Percentiles rank a stretch among this genome's conserved stretches.
phyloP scores from a whole-genome alignment of 1,140 invertebrate genomes.

The Sycophila sp. region DNA sequence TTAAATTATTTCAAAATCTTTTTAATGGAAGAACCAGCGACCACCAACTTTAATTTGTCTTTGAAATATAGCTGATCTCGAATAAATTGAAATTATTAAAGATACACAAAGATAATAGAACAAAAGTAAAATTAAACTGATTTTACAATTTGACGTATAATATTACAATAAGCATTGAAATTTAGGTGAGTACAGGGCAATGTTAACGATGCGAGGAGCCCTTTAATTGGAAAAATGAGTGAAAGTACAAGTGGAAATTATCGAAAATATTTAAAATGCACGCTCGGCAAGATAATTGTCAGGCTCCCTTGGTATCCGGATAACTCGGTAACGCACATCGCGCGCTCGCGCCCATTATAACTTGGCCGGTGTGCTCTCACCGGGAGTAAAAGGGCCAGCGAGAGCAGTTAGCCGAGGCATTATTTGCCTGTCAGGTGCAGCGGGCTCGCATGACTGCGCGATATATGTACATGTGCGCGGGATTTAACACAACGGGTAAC shows the following conservation, averaged over 20 bases:
- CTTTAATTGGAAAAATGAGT: not conserved
- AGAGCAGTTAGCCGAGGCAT: slow-evolving; percentile 6
- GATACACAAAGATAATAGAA: too few species aligned
- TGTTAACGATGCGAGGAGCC: not conserved
- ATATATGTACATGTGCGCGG: not conserved
- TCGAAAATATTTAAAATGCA: not conserved
- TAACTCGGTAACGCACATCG: not conserved
- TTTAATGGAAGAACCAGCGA: too few species aligned
- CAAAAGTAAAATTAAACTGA: too few species aligned
- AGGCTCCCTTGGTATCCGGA: not conserved
- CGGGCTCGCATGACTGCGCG: not conserved
- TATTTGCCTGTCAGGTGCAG: slow-evolving; percentile 11
- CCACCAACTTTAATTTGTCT: too few species aligned
- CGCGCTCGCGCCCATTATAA: not conserved
- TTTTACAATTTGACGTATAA: too few species aligned
- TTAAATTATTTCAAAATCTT: too few species aligned
- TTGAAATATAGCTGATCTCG: too few species aligned
- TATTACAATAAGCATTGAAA: not conserved
- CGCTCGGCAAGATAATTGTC: not conserved
- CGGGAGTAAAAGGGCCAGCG: not conserved
- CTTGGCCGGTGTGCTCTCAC: not conserved
- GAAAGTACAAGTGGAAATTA: not conserved
- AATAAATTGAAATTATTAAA: too few species aligned
- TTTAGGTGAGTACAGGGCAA: not conserved
- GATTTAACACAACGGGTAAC: not conserved